Evolutionary conservation across 2,888 invertebrate species (phyloP).

Genomic region (Agriopis aurantiaria): DNA sequence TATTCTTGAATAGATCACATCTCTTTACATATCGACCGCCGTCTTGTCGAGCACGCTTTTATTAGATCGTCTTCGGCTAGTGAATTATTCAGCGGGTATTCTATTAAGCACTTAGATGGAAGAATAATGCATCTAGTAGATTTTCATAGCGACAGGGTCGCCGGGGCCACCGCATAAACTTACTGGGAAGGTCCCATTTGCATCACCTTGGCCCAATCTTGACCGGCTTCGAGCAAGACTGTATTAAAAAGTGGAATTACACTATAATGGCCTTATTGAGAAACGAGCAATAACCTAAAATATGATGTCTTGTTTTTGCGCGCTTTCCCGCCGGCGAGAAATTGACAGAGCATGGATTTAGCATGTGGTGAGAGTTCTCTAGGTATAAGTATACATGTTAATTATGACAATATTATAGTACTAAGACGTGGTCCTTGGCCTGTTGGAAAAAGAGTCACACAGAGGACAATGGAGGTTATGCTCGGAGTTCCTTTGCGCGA

Average conservation of each 20-base stretch:
- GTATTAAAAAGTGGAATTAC: background rate
- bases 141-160: constrained; percentile 69
- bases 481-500: no score
- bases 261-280: background rate
- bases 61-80: constrained; percentile 72
- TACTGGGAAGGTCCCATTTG: constrained; percentile 56
- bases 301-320: no score
- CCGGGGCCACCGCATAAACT: constrained; percentile 63
- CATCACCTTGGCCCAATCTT: constrained; percentile 66
- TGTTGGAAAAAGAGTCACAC: no score
- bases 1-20: constrained; percentile 78
- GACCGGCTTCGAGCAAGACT: constrained; percentile 32
- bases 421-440: no score
- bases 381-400: no score
- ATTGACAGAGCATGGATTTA: no score
- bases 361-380: background rate
- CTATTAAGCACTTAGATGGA: constrained; percentile 77
- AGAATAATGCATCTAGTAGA: constrained; percentile 78
- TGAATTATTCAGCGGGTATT: constrained; percentile 80
- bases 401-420: no score
- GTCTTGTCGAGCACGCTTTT: constrained; percentile 78
- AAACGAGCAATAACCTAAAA: no score
- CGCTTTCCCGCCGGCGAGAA: no score
- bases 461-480: no score
- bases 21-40: constrained; percentile 77